A percentile compares a stretch with the other conserved stretches of the same genome.
Conservation (phyloP, 2,888 invertebrate genomes). For the Sipha maydis region DNA sequence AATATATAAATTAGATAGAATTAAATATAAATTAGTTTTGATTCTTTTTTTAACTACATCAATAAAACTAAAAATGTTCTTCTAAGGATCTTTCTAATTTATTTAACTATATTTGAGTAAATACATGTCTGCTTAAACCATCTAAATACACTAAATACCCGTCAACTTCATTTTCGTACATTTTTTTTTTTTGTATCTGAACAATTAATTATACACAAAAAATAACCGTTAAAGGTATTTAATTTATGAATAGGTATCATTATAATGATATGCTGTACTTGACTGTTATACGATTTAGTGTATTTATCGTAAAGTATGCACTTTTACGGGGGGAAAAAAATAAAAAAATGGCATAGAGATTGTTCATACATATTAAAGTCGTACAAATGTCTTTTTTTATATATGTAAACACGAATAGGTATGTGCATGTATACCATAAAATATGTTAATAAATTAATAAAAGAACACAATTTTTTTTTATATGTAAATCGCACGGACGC, state of each 20-base stretch:
- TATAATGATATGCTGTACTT: background rate
- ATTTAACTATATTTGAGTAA: no score
- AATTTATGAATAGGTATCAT: background rate
- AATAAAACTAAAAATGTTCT: no score
- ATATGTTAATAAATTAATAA: conserved; percentile 24
- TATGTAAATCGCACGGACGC: background rate
- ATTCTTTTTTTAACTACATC: no score
- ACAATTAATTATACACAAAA: background rate
- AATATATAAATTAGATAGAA: no score
- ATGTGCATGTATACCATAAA: background rate
- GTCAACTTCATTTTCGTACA: no score
- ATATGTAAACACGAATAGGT: background rate
- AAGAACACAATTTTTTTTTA: background rate
- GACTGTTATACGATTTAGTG: background rate
- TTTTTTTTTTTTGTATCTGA: no score
- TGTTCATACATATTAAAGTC: background rate
- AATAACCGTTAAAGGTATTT: background rate
- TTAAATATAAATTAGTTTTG: no score
- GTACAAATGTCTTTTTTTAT: background rate
- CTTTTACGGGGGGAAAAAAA: background rate
- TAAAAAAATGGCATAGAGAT: background rate
- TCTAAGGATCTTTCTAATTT: no score
- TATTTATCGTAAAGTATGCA: background rate
- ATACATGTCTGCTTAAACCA: no score
- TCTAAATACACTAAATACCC: no score